Conservation (phyloP, 2,113 vertebrate genomes). For the Nematolebias whitei region DNA sequence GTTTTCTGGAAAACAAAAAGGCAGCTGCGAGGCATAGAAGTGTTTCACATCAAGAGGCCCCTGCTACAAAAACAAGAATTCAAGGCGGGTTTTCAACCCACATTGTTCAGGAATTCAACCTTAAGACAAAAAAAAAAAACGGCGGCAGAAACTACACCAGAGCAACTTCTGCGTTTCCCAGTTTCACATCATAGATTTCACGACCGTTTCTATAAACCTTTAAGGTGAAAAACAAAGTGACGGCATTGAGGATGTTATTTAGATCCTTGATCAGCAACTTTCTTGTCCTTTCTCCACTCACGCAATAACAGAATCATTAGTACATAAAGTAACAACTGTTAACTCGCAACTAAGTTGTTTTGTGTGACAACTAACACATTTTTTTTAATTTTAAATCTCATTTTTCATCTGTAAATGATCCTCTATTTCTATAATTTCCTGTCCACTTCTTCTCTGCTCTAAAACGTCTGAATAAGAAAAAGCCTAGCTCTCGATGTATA, state of each 20-base stretch:
- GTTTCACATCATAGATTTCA: not conserved
- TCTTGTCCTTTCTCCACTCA: not conserved
- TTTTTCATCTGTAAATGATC: slow-evolving; percentile 17
- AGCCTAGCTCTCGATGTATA: slow-evolving; percentile 31
- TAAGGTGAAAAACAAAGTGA: slow-evolving; percentile 33
- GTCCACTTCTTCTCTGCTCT: slow-evolving; percentile 20
- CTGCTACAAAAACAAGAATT: slow-evolving; percentile 8
- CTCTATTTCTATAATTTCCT: slow-evolving; percentile 32
- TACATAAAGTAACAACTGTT: slow-evolving; percentile 4
- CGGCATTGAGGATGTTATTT: slow-evolving; percentile 6
- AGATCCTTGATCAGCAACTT: not conserved
- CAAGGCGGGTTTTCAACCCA: not conserved
- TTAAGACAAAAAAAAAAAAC: slow-evolving; percentile 2
- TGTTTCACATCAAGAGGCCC: slow-evolving; percentile 10
- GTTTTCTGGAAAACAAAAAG: slow-evolving; percentile 25
- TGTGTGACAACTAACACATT: slow-evolving; percentile 39
- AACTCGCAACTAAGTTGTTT: slow-evolving; percentile 29
- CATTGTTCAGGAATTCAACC: slow-evolving; percentile 3
- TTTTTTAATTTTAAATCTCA: slow-evolving; percentile 16
- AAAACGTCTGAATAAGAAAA: slow-evolving; percentile 1
- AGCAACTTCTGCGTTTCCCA: not conserved
- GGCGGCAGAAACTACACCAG: not conserved
- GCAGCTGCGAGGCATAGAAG: not conserved
- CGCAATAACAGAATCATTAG: not conserved
- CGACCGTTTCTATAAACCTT: not conserved